Conservation (phyloP, 1,140 invertebrate genomes). For the Colletes gigas region DNA sequence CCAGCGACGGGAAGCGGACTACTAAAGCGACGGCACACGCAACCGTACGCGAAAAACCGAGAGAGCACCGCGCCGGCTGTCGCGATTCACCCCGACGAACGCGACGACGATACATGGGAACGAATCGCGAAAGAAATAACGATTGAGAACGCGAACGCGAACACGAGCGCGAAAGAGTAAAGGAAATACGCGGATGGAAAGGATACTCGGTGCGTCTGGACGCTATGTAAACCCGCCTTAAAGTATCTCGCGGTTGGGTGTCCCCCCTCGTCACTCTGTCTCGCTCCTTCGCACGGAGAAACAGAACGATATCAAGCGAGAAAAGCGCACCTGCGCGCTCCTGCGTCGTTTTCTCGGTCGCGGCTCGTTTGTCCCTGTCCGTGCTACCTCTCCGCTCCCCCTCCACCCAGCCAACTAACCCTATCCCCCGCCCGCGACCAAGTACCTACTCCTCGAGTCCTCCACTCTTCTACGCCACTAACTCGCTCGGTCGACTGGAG, state of each 20-base stretch:
- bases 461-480: neutral
- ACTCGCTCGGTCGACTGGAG: neutral
- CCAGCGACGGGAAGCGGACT: conserved; percentile 2
- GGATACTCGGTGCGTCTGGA: neutral
- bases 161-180: neutral
- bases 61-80: conserved; percentile 12
- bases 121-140: neutral
- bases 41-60: conserved; percentile 28
- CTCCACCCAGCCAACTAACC: neutral
- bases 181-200: neutral
- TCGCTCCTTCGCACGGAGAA: neutral
- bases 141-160: too few relatives aligned
- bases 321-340: conserved; percentile 62
- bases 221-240: conserved; percentile 32
- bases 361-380: conserved; percentile 59
- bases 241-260: conserved; percentile 2
- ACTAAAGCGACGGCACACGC: conserved; percentile 1
- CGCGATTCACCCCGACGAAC: neutral
- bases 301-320: conserved; percentile 35
- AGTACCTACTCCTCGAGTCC: neutral
- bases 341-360: conserved; percentile 65
- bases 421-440: neutral
- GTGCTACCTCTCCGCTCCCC: conserved; percentile 29
- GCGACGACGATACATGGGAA: neutral
- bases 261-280: neutral